Percentiles rank a stretch among this genome's conserved stretches.
Conservation (phyloP, 30 jellyfish, hydroid and myxozoan genomes). For the Hydractinia echinata region DNA sequence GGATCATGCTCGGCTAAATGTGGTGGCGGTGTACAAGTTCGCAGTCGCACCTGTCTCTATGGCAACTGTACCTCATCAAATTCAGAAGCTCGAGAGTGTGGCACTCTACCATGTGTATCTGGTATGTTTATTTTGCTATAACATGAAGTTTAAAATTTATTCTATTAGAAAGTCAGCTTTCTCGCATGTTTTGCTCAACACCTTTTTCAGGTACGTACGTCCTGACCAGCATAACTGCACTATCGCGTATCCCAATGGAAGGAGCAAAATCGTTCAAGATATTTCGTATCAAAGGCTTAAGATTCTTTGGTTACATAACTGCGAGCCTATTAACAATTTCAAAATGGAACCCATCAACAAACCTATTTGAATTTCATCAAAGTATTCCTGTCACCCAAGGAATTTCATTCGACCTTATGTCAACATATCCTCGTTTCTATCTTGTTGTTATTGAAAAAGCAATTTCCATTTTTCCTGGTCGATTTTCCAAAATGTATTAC, state of each 20-base stretch:
- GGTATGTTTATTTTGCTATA: not conserved
- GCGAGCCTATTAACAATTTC: slow-evolving; percentile 10
- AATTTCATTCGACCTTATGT: slow-evolving; percentile 43
- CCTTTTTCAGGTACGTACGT: slow-evolving; percentile 43
- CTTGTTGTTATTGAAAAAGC: slow-evolving; percentile 53
- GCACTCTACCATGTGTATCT: slow-evolving; percentile 33
- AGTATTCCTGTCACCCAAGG: slow-evolving; percentile 47
- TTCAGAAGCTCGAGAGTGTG: slow-evolving; percentile 19
- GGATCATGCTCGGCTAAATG: slow-evolving; percentile 31
- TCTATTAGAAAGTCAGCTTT: too few relatives aligned
- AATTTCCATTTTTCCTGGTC: slow-evolving; percentile 13
- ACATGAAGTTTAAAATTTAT: not conserved
- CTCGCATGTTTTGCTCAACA: too few relatives aligned
- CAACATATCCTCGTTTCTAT: slow-evolving; percentile 21
- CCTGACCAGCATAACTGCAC: slow-evolving; percentile 41
- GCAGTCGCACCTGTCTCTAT: slow-evolving; percentile 12
- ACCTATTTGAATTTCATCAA: slow-evolving; percentile 26
- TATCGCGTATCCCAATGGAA: not conserved
- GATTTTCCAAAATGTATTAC: slow-evolving; percentile 54
- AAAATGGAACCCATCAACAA: slow-evolving; percentile 50
- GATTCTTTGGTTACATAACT: slow-evolving; percentile 38
- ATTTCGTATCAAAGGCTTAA: slow-evolving; percentile 27
- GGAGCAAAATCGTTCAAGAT: slow-evolving; percentile 25
- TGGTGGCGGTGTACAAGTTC: slow-evolving; percentile 36
- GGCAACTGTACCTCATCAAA: slow-evolving; percentile 11